Percentiles rank a stretch among this genome's conserved stretches.
phyloP scores from a whole-genome alignment of 2,113 vertebrate species.

The Petroica traversi region DNA sequence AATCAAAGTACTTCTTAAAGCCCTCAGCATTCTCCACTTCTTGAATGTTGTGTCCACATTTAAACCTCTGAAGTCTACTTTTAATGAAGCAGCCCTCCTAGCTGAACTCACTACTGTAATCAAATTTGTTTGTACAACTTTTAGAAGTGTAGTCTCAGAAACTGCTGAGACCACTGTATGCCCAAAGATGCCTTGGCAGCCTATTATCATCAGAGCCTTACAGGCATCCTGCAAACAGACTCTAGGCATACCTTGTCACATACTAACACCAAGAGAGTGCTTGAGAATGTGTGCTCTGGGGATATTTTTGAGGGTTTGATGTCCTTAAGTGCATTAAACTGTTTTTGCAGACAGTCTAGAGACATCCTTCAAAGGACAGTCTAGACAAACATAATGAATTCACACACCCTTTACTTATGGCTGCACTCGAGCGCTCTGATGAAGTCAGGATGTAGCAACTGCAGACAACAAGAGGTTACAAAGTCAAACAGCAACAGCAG shows the following conservation, averaged over 20 bases:
- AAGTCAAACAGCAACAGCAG: background rate
- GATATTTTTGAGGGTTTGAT: background rate
- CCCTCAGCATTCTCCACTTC: background rate
- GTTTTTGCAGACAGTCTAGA: background rate
- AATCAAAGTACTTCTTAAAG: background rate
- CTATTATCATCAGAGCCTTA: background rate
- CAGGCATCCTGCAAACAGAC: background rate
- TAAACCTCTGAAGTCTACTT: background rate
- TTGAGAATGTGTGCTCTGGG: background rate
- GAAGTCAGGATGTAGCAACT: background rate
- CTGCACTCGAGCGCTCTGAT: background rate
- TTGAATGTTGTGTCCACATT: background rate
- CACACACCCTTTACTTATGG: background rate
- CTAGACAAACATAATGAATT: background rate
- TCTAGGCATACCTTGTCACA: background rate
- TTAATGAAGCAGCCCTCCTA: background rate
- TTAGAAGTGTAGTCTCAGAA: background rate
- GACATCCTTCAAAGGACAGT: background rate
- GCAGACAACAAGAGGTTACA: background rate
- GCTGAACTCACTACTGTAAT: background rate
- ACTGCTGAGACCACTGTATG: background rate
- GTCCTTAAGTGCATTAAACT: background rate
- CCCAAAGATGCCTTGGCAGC: background rate
- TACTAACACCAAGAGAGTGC: accelerated
- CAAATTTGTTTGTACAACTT: background rate